Evolutionary conservation across 2,888 invertebrate genomes (phyloP).

Genomic region (Panzeria rudis): DNA sequence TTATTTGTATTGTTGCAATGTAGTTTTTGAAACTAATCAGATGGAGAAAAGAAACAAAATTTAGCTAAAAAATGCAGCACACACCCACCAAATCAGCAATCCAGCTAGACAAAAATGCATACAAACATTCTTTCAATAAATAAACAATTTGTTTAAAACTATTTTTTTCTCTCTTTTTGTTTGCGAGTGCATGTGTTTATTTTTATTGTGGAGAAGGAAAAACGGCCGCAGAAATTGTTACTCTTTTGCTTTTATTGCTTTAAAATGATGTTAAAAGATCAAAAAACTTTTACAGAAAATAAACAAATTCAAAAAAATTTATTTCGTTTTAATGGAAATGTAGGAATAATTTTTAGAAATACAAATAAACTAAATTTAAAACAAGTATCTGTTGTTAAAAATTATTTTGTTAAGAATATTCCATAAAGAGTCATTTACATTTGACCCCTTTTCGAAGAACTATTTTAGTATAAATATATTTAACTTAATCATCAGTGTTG

Average conservation of each 20-base stretch:
- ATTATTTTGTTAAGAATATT: background rate
- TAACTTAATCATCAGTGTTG: too few species aligned
- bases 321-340: slow-evolving; percentile 53
- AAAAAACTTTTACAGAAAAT: slow-evolving; percentile 43
- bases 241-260: slow-evolving; percentile 24
- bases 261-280: slow-evolving; percentile 43
- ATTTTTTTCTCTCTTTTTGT: background rate
- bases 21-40: slow-evolving; percentile 38
- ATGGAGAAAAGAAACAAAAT: slow-evolving; percentile 28
- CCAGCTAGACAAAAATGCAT: slow-evolving; percentile 28
- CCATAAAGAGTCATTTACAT: slow-evolving; percentile 22
- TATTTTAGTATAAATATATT: too few species aligned
- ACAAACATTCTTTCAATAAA: slow-evolving; percentile 30
- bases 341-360: slow-evolving; percentile 16
- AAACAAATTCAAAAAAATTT: slow-evolving; percentile 31
- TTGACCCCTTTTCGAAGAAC: background rate
- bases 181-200: slow-evolving; percentile 14
- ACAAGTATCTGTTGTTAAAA: background rate
- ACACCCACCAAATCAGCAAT: background rate
- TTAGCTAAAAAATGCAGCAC: background rate
- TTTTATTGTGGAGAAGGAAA: slow-evolving; percentile 2
- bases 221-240: slow-evolving; percentile 18
- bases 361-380: slow-evolving; percentile 7
- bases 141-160: slow-evolving; percentile 23
- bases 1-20: slow-evolving; percentile 13